Percentiles rank a stretch among this genome's conserved stretches.
Evolutionary conservation across 2,888 invertebrate genomes (phyloP).

Genomic region (Peribatodes rhomboidaria): DNA sequence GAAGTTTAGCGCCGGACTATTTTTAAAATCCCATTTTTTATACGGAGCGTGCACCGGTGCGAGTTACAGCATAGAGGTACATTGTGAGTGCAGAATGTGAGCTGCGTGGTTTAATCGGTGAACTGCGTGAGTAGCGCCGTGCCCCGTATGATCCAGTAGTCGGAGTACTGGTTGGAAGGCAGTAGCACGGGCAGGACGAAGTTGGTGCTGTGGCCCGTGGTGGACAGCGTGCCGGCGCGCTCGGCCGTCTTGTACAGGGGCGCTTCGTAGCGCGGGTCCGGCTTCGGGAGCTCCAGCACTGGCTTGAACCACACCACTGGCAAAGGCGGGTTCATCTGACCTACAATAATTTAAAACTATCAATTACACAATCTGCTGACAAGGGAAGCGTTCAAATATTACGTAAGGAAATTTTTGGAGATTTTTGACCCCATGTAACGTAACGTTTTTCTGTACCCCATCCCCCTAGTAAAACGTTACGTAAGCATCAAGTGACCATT

Average conservation of each 20-base stretch:
- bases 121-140: constrained; percentile 95
- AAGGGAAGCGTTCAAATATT: no score
- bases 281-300: constrained; percentile 85
- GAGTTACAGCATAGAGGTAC: no score
- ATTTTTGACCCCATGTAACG: no score
- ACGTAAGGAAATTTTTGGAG: no score
- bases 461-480: no score
- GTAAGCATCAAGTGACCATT: no score
- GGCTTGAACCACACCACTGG: constrained; percentile 90
- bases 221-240: constrained; percentile 94
- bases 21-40: no score
- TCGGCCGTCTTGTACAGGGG: constrained; percentile 96
- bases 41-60: no score
- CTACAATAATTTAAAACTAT: constrained; percentile 68
- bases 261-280: constrained; percentile 89
- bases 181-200: constrained; percentile 93
- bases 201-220: constrained; percentile 97
- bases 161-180: constrained; percentile 87
- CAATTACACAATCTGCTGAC: background rate
- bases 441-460: no score
- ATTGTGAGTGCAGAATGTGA: no score
- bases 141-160: constrained; percentile 96
- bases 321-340: constrained; percentile 91
- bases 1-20: no score
- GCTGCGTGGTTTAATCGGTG: constrained; percentile 90